A percentile compares a stretch with the other conserved stretches of the same genome.
Conservation (phyloP, 2,113 vertebrate species). For the Oxygymnocypris stewartii region DNA sequence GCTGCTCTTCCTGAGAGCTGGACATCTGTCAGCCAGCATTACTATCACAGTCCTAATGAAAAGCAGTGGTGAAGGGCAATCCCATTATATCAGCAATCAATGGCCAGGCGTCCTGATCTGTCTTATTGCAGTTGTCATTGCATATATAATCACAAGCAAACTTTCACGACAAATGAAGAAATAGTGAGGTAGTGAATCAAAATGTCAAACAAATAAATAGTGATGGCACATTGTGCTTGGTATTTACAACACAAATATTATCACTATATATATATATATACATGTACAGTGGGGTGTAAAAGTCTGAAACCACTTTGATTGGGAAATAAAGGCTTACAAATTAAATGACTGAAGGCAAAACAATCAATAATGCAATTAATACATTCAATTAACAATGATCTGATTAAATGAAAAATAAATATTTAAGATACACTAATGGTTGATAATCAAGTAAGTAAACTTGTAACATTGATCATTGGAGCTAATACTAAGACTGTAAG, state of each 20-base stretch:
- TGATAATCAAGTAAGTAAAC: too few species aligned
- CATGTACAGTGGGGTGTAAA: neutral
- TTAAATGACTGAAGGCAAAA: too few species aligned
- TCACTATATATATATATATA: neutral
- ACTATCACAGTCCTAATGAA: slow-evolving; percentile 21
- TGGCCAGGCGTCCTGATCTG: neutral
- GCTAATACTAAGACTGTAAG: too few species aligned
- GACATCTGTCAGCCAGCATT: slow-evolving; percentile 30
- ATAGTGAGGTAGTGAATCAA: neutral
- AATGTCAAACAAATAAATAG: slow-evolving; percentile 6
- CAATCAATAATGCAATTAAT: too few species aligned
- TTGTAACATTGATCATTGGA: too few species aligned
- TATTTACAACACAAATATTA: neutral
- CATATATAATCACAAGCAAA: slow-evolving; percentile 19
- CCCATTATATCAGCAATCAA: slow-evolving; percentile 17
- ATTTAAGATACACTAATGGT: too few species aligned
- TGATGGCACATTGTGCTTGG: neutral
- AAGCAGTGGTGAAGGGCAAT: slow-evolving; percentile 26
- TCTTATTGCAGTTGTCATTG: slow-evolving; percentile 34
- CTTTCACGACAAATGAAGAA: neutral
- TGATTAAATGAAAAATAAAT: too few species aligned
- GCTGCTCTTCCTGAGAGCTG: neutral
- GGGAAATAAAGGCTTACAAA: neutral
- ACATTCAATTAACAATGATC: too few species aligned
- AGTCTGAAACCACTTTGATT: neutral